phyloP scores from a whole-genome alignment of 2,888 invertebrate genomes.

The Lycaena phlaeas region DNA sequence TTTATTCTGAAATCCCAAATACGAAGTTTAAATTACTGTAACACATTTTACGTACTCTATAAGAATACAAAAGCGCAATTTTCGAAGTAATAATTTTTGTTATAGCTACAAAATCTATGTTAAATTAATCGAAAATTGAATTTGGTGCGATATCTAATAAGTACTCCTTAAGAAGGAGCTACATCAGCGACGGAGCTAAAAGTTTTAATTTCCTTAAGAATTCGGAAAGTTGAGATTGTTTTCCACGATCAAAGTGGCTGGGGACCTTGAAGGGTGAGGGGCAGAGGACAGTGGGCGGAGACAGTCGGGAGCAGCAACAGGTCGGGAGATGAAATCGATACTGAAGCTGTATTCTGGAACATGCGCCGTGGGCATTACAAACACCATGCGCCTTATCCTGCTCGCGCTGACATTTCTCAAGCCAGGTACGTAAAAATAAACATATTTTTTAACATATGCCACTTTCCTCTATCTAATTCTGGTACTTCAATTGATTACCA shows the following conservation, averaged over 20 bases:
- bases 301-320: constrained; percentile 53
- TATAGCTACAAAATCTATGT: not conserved
- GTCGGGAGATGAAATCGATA: constrained; percentile 56
- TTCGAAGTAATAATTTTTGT: not conserved
- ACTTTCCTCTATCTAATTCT: not conserved
- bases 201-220: constrained; percentile 60
- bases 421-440: constrained; percentile 52
- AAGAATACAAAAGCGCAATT: too few species aligned
- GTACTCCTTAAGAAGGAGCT: constrained; percentile 15
- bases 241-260: constrained; percentile 50
- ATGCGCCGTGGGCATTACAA: constrained; percentile 47
- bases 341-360: constrained; percentile 51
- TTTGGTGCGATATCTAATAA: constrained; percentile 20
- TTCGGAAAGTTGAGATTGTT: constrained; percentile 63
- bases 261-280: constrained; percentile 27
- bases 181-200: constrained; percentile 23
- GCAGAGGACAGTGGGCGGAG: constrained; percentile 31
- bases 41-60: too few species aligned
- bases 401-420: constrained; percentile 48
- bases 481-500: not conserved
- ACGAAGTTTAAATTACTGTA: too few species aligned
- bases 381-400: constrained; percentile 57
- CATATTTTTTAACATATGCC: constrained; percentile 7
- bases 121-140: constrained; percentile 12
- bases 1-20: too few species aligned